These are phyloP conservation scores for Columba janthina DNA, from an alignment of 2,113 vertebrate genomes.

Conservation along the genomic window DNA sequence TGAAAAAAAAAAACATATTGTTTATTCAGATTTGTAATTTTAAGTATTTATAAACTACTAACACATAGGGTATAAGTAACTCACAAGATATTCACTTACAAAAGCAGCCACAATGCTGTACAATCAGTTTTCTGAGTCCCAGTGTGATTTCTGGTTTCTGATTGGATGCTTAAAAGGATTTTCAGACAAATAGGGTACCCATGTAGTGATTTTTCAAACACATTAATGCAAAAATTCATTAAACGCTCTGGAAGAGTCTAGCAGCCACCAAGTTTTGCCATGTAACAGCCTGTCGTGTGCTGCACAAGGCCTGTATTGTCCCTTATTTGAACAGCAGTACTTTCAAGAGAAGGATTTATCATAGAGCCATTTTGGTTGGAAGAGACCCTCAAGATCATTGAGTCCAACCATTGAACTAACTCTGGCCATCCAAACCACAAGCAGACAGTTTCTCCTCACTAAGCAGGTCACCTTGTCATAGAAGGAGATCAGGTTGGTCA, in stretches of 20 bases:
- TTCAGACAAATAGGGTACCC: not conserved
- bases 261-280: not conserved
- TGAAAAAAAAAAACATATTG: not conserved
- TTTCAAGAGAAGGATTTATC: no score
- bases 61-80: not conserved
- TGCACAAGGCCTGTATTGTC: not conserved
- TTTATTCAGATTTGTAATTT: not conserved
- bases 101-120: not conserved
- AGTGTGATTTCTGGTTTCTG: not conserved
- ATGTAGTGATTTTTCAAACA: not conserved
- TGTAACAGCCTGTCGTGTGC: not conserved
- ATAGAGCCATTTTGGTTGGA: no score
- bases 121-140: not conserved
- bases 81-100: not conserved
- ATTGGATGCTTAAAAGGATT: not conserved
- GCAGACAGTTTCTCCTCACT: no score
- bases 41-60: not conserved
- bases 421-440: no score
- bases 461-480: no score
- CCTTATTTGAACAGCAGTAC: no score
- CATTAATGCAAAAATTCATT: not conserved
- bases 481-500: no score
- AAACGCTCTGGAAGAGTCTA: not conserved
- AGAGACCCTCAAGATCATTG: no score
- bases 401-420: no score